phyloP scores from a whole-genome alignment of 2,888 invertebrate genomes.

The Idaea aversata region DNA sequence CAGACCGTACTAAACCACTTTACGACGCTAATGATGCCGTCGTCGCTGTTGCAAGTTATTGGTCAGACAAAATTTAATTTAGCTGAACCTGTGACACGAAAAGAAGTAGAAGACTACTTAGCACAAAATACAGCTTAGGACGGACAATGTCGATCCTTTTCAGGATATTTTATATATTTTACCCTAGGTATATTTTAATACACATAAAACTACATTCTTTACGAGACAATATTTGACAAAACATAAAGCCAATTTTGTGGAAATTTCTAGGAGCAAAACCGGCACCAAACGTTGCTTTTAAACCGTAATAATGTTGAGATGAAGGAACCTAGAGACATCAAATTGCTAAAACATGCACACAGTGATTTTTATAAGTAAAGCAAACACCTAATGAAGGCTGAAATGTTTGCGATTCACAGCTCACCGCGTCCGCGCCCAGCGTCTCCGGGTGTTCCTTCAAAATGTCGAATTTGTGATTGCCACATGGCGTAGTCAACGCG shows the following conservation, averaged over 20 bases:
- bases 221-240: background rate
- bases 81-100: no score
- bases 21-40: no score
- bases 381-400: constrained; percentile 72
- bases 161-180: no score
- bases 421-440: constrained; percentile 32
- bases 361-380: constrained; percentile 61
- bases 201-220: background rate
- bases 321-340: background rate
- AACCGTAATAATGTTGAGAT: background rate
- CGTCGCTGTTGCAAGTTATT: no score
- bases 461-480: constrained; percentile 35
- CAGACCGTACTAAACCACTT: no score
- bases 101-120: no score
- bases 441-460: constrained; percentile 23
- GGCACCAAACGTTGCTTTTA: background rate
- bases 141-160: no score
- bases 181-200: no score
- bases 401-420: constrained; percentile 68
- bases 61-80: no score
- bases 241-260: background rate
- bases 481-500: constrained; percentile 21
- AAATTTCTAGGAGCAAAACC: background rate
- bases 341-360: background rate
- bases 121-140: no score